phyloP scores from a whole-genome alignment of 2,797 vertebrate genomes.

The Loris lydekkerianus region DNA sequence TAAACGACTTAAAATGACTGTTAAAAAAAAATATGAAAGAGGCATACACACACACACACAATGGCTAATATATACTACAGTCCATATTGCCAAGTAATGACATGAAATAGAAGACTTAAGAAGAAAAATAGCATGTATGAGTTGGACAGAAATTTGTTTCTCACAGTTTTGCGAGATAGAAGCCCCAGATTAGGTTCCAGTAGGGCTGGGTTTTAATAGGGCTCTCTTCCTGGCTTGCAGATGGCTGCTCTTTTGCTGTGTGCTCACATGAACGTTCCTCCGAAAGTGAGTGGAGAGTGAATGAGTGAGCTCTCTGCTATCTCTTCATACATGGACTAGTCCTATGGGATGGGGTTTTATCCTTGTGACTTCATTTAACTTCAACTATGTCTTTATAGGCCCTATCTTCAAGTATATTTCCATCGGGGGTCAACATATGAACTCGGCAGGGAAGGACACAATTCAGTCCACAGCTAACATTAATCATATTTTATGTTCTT shows the following conservation, averaged over 20 bases:
- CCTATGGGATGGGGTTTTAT: too few relatives aligned
- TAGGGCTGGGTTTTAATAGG: background rate
- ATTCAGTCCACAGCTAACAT: background rate
- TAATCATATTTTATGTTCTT: background rate
- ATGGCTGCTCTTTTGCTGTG: background rate
- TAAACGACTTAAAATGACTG: background rate
- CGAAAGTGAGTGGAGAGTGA: background rate
- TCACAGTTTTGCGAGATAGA: background rate
- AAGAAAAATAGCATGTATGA: background rate
- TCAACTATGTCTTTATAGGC: background rate
- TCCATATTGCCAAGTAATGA: background rate
- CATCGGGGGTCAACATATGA: background rate
- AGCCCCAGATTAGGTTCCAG: background rate
- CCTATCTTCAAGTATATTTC: background rate
- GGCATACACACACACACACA: too few relatives aligned
- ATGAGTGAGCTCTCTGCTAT: background rate
- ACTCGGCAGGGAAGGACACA: background rate
- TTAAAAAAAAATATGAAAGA: slow-evolving; percentile 42
- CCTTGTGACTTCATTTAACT: background rate
- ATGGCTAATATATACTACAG: background rate
- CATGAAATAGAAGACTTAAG: background rate
- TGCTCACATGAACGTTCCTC: background rate
- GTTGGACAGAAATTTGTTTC: background rate
- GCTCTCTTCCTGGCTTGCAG: background rate
- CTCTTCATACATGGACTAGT: background rate